Evolutionary conservation across 2,888 invertebrate species (phyloP).

Genomic region (Ypsolopha scabrella): DNA sequence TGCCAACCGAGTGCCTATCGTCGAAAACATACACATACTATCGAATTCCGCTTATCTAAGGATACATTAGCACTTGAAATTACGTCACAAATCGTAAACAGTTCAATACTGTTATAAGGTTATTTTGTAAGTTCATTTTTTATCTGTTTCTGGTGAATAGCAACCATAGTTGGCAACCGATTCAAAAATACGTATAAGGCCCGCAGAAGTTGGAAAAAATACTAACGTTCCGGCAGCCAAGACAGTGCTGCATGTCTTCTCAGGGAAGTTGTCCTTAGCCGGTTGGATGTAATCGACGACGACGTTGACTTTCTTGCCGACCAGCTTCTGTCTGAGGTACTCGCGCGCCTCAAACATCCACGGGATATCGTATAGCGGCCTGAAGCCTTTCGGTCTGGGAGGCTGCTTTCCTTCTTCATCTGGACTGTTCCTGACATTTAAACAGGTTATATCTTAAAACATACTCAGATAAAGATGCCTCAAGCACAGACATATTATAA

Average conservation of each 20-base stretch:
- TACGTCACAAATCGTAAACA: too few species aligned
- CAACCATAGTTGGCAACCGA: too few species aligned
- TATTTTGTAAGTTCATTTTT: too few species aligned
- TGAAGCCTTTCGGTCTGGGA: slow-evolving; percentile 78
- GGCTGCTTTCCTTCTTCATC: slow-evolving; percentile 78
- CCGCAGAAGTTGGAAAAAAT: background rate
- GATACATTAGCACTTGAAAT: too few species aligned
- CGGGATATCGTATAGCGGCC: slow-evolving; percentile 97
- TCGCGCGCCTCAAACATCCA: slow-evolving; percentile 99
- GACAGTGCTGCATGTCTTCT: slow-evolving; percentile 96
- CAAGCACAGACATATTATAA: too few species aligned
- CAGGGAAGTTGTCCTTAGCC: slow-evolving; percentile 92
- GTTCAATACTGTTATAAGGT: too few species aligned
- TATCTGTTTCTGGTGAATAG: too few species aligned
- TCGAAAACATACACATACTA: too few species aligned
- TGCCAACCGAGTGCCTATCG: too few species aligned
- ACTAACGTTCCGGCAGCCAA: slow-evolving; percentile 73
- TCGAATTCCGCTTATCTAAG: too few species aligned
- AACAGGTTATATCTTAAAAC: background rate
- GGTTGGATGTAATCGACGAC: slow-evolving; percentile 97
- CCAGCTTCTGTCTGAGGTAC: slow-evolving; percentile 93
- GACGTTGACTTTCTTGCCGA: slow-evolving; percentile 94
- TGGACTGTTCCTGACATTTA: slow-evolving; percentile 40
- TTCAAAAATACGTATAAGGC: too few species aligned
- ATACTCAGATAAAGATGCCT: too few species aligned